Evolutionary conservation across 1,140 invertebrate genomes (phyloP).

Genomic region (Penaeus japonicus): DNA sequence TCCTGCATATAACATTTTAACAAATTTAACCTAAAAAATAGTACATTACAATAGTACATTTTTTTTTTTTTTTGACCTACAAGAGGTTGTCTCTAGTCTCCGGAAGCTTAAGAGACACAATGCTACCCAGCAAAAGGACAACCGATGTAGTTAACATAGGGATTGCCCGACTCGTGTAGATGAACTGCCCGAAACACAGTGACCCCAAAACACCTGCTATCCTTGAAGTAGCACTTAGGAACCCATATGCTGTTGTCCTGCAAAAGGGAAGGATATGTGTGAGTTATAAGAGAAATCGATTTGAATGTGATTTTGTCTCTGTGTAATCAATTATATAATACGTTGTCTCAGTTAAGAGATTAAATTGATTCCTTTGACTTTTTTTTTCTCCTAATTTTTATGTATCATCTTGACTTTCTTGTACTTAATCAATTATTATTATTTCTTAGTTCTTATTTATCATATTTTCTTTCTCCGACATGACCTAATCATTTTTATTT

Average conservation of each 20-base stretch:
- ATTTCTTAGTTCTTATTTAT: too few relatives aligned
- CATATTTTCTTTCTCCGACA: too few relatives aligned
- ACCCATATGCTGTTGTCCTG: constrained; percentile 67
- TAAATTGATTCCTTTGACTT: too few relatives aligned
- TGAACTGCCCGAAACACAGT: constrained; percentile 65
- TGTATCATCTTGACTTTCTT: too few relatives aligned
- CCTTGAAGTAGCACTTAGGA: constrained; percentile 64
- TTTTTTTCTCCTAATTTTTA: too few relatives aligned
- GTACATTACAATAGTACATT: background rate
- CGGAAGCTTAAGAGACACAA: constrained; percentile 64
- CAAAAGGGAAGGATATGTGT: background rate
- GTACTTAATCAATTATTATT: too few relatives aligned
- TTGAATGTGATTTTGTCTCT: background rate
- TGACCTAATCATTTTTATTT: too few relatives aligned
- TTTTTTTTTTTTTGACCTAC: constrained; percentile 41
- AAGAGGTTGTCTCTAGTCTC: constrained; percentile 64
- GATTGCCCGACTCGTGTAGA: constrained; percentile 65
- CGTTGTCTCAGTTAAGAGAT: too few relatives aligned
- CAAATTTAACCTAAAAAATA: background rate
- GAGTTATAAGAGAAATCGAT: background rate
- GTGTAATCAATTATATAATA: too few relatives aligned
- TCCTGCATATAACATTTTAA: background rate
- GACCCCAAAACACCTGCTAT: constrained; percentile 67
- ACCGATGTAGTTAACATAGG: constrained; percentile 67
- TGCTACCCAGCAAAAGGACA: constrained; percentile 65